These are phyloP conservation scores for Calliopsis andreniformis DNA, from an alignment of 1,140 invertebrate genomes.

Conservation along the genomic window DNA sequence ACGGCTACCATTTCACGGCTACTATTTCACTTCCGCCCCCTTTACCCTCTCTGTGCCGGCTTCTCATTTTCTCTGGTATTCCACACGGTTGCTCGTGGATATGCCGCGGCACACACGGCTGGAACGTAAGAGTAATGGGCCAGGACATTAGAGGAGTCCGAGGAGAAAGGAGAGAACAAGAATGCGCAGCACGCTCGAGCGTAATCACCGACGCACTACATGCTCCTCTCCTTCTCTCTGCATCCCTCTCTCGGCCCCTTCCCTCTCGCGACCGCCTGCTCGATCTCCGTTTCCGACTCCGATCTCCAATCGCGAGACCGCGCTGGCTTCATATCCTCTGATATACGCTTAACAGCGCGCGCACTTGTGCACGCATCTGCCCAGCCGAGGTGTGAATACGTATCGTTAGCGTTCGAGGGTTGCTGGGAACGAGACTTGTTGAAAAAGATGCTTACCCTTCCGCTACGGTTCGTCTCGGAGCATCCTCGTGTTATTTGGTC, in stretches of 20 bases:
- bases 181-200: slow-evolving; percentile 43
- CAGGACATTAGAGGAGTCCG: slow-evolving; percentile 40
- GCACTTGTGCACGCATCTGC: not conserved
- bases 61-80: slow-evolving; percentile 42
- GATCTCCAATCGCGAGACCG: slow-evolving; percentile 39
- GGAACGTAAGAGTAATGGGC: slow-evolving; percentile 40
- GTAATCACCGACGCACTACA: slow-evolving; percentile 29
- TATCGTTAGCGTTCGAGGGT: no score
- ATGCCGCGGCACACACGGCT: slow-evolving; percentile 20
- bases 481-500: no score
- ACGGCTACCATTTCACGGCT: slow-evolving; percentile 28
- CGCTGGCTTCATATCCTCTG: slow-evolving; percentile 48
- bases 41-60: not conserved
- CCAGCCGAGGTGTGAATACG: no score
- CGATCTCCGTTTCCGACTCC: not conserved
- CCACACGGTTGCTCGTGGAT: slow-evolving; percentile 25
- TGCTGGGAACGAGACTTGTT: no score
- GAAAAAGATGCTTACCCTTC: no score
- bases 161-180: slow-evolving; percentile 35
- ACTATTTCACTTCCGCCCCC: slow-evolving; percentile 26
- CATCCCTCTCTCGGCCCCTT: not conserved
- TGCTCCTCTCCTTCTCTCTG: not conserved
- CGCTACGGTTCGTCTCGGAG: no score
- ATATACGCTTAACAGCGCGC: slow-evolving; percentile 21
- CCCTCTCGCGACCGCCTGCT: not conserved